Percentiles rank a stretch among this genome's conserved stretches.
phyloP scores from a whole-genome alignment of 2,888 invertebrate species.

The Tipula unca region DNA sequence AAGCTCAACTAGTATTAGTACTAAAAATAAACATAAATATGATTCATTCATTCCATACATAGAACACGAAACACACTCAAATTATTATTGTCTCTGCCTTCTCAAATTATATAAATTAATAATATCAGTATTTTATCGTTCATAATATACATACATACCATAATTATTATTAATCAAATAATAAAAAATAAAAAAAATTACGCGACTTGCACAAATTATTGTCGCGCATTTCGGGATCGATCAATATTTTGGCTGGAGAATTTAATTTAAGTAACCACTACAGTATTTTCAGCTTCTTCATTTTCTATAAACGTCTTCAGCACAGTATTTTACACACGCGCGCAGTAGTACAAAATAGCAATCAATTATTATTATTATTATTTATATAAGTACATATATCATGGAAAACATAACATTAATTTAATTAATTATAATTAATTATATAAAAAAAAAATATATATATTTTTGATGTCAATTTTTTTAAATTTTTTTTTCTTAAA shows the following conservation, averaged over 20 bases:
- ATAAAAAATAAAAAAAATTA: neutral
- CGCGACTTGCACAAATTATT: neutral
- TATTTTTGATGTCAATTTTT: neutral
- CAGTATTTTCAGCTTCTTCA: neutral
- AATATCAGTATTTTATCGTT: neutral
- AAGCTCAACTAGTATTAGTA: neutral
- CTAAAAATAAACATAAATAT: neutral
- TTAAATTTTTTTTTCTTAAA: neutral
- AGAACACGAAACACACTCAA: neutral
- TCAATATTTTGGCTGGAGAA: neutral
- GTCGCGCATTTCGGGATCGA: neutral
- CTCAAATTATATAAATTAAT: neutral
- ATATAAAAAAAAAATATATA: neutral
- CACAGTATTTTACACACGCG: neutral
- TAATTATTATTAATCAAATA: neutral
- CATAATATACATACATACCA: neutral
- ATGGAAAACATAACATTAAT: neutral
- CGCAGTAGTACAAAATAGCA: neutral
- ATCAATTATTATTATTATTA: neutral
- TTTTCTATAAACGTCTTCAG: neutral
- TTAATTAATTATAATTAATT: neutral
- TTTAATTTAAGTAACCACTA: neutral
- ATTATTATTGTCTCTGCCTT: neutral
- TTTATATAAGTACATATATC: neutral
- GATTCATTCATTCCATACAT: neutral